Evolutionary conservation across 2,113 vertebrate species (phyloP), one percentile per base, ranked within the genome.

Genomic region (Cariama cristata): DNA sequence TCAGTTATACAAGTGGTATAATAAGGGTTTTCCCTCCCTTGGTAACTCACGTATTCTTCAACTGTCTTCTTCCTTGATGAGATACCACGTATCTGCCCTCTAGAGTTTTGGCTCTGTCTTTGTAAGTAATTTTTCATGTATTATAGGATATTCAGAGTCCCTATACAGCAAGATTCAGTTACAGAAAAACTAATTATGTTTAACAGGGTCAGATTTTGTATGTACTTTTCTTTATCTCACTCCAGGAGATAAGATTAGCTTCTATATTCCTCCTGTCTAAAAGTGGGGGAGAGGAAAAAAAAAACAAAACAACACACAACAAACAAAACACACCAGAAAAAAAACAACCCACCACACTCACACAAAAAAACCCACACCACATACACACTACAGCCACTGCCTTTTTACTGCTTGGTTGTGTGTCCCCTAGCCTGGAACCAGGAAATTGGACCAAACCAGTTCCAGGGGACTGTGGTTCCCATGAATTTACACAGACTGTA

Each of bases 1-100:
- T 86, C 79, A 71, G 81, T 91, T 94, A 84, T 23, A 62, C 35
- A 44, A 85, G 32, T 40, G 71, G n/a, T 32, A 76, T 50, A 95
- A 81, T n/a, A 44, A 82, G 81, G 66, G 87, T 22, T 68, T 89
- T 67, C 22, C 21, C 52, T 64, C 22, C 2, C 4, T 69, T 40
- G 11, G 24, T 66, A 94, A 60, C 44, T 64, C 63, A n/a, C 21
- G 12, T 76, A 88, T 83, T 53, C 50, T 67, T 91, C 71, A 88
- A 24, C 33, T 53, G 59, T 58, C 49, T 24, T 74, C 56, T 95
- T 95, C 89, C 89, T 94, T 85, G 83, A 93, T 35, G 77, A 95
- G 75, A 80, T 21, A 63, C n/a, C 56, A 56, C 24, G 2, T 24
- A 60, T 35, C 49, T 79, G 60, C 88, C 89, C 87, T 87, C 91